Percentiles rank a stretch among this genome's conserved stretches.
These are phyloP conservation scores for Himalopsyche anomala DNA, from an alignment of 2,888 invertebrate genomes.

Conservation along the genomic window DNA sequence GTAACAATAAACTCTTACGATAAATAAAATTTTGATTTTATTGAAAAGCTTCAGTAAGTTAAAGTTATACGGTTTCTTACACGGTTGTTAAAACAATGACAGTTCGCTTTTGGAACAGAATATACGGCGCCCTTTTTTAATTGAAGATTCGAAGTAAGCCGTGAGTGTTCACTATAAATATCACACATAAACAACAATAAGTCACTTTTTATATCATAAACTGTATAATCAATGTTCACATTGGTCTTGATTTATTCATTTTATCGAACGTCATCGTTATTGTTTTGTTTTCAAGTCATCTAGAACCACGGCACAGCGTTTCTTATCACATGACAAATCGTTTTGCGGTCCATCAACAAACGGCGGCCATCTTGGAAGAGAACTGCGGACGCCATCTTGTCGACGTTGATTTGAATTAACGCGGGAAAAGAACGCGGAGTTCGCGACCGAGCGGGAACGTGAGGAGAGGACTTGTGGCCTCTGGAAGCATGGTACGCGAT, in stretches of 20 bases:
- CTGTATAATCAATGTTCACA: conserved; percentile 17
- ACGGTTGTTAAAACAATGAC: too few species aligned
- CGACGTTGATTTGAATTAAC: conserved; percentile 47
- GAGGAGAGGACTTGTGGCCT: conserved; percentile 52
- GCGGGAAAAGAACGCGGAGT: conserved; percentile 54
- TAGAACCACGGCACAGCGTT: conserved; percentile 4
- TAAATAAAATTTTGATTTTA: too few species aligned
- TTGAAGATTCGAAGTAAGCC: too few species aligned
- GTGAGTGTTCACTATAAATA: background rate
- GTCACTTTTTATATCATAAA: conserved; percentile 15
- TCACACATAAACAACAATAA: background rate
- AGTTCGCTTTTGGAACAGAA: too few species aligned
- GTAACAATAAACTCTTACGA: too few species aligned
- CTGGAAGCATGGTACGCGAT: conserved; percentile 54
- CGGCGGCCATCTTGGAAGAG: conserved; percentile 58
- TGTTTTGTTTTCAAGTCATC: background rate
- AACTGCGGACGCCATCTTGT: conserved; percentile 55
- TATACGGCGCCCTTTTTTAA: too few species aligned
- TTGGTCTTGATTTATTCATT: background rate
- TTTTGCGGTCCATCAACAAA: conserved; percentile 52
- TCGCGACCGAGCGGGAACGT: conserved; percentile 55
- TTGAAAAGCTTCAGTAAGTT: too few species aligned
- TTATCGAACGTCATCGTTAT: conserved; percentile 14
- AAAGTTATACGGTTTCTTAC: too few species aligned
- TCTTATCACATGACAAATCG: conserved; percentile 35